Evolutionary conservation across 2,797 vertebrate genomes (phyloP).

Genomic region (Tapera naevia): DNA sequence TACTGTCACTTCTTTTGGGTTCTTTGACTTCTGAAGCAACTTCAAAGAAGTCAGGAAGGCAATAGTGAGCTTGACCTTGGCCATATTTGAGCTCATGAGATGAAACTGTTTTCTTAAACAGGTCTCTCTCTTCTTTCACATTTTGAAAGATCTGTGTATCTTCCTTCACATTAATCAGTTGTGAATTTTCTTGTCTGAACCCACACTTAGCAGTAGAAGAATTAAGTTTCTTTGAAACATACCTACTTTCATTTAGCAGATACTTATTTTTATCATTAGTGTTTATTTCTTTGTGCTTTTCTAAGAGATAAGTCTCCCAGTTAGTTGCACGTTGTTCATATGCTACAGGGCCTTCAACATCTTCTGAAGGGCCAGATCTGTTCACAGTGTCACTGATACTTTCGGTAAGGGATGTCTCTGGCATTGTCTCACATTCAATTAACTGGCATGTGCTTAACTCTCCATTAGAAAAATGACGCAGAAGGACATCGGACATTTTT

Average conservation of each 20-base stretch:
- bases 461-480: conserved; percentile 77
- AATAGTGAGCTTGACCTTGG: conserved; percentile 80
- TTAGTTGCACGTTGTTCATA: neutral
- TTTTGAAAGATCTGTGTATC: neutral
- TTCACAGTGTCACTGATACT: conserved; percentile 72
- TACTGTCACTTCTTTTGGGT: conserved; percentile 68
- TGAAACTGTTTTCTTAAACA: conserved; percentile 66
- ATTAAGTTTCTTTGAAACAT: neutral
- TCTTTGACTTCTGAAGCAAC: conserved; percentile 80
- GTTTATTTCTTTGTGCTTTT: neutral
- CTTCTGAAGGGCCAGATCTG: conserved; percentile 19
- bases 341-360: neutral
- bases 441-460: conserved; percentile 68
- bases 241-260: neutral
- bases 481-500: conserved; percentile 76
- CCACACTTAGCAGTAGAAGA: neutral
- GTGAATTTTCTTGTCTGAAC: neutral
- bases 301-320: neutral
- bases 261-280: neutral
- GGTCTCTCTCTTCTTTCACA: neutral
- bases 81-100: conserved; percentile 76
- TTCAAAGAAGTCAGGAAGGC: conserved; percentile 80
- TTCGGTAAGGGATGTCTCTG: conserved; percentile 83
- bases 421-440: conserved; percentile 86
- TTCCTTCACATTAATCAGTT: neutral